Conservation (phyloP, 2,888 invertebrate species). For the Dinocampus coccinellae region DNA sequence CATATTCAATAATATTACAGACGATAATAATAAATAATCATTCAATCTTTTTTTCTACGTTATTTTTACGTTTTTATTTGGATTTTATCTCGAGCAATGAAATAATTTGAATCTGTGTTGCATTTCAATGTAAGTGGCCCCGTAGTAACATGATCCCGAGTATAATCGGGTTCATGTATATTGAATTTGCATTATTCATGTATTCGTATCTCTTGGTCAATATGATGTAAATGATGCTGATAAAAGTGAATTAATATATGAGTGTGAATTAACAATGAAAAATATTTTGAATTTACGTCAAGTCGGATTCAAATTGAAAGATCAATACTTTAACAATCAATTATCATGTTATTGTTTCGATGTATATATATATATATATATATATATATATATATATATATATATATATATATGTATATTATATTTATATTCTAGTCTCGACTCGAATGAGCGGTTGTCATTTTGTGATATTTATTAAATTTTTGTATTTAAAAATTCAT, state of each 20-base stretch:
- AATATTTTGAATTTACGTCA: background rate
- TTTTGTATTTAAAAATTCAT: background rate
- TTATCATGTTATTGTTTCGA: constrained; percentile 11
- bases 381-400: background rate
- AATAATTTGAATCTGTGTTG: background rate
- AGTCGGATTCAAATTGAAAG: background rate
- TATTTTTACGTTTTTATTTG: background rate
- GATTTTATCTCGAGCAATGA: background rate
- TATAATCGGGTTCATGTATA: background rate
- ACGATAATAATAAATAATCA: constrained; percentile 9
- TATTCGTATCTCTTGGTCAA: constrained; percentile 10
- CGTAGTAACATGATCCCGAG: constrained; percentile 14
- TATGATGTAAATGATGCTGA: background rate
- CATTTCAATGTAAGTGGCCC: constrained; percentile 15
- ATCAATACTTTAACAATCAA: background rate
- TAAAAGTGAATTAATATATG: background rate
- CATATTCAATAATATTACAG: background rate
- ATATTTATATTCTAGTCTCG: constrained; percentile 4
- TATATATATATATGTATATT: no score
- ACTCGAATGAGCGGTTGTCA: constrained; percentile 34
- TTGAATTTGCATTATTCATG: background rate
- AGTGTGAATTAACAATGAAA: background rate
- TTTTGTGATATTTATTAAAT: constrained; percentile 5
- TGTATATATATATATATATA: constrained; percentile 15
- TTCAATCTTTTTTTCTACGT: background rate